Base-by-base conservation (phyloP, 2,113 vertebrate species). In the Corythaixoides concolor region DNA sequence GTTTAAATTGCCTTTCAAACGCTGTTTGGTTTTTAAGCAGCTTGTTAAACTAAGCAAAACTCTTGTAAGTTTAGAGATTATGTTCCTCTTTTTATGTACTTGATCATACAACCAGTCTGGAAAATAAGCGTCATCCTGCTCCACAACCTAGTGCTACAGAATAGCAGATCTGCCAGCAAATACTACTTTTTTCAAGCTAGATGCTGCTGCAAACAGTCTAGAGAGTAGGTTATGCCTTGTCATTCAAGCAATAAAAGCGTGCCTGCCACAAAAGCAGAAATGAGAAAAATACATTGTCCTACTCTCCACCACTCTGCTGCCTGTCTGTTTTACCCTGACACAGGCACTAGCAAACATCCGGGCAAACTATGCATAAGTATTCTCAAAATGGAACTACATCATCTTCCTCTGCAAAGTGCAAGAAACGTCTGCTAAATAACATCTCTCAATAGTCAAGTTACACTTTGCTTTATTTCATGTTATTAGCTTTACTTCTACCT, bases 401-500 rank as follows among this genome's bases (percentile, higher is more conserved):
- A 2, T 76, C 45, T 82, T 85, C 77, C n/a, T 24, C 50, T 73
- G 59, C 74, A 67, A 58, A 85, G 35, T 0, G 1, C n/a, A 72
- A 79, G 53, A 93, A 69, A 43, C 55, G 62, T 62, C 89, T 73
- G 45, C 37, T 82, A 92, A 92, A 78, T 49, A 93, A 79, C 58
- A 47, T 85, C 37, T 69, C 28, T 91, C 77, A 64, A 78, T 30
- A 92, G 58, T 21, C 89, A 83, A 76, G 77, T 21, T 76, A 88
- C 41, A 63, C 37, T 89, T 94, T 1, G 4, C 39, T 88, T 92
- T 84, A 72, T 89, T 92, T 91, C 80, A 63, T 11, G 20, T 39
- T 73, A 79, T 59, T 94, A 77, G 59, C 28, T 85, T 85, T 83
- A 58, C 41, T 94, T 85, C 73, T 66, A 90, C 45, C 82, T 97